Evolutionary conservation across 2,113 vertebrate species (phyloP), one percentile per base, ranked within the genome.

Genomic region (Eurystomus gularis): DNA sequence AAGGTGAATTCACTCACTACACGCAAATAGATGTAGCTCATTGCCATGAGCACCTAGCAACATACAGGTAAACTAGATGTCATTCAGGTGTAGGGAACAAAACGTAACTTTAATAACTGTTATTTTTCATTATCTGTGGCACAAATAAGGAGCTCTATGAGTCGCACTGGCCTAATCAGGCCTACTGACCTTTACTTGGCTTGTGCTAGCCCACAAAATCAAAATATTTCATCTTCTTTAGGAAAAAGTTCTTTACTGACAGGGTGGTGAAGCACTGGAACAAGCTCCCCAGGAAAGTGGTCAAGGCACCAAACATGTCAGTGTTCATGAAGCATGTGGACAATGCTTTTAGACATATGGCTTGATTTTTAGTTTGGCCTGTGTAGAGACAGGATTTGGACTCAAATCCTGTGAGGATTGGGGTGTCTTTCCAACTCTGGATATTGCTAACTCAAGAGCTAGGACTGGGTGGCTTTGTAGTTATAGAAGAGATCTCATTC

Each of bases 31-130:
- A 40, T 24, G 17, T 7, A 25, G 10, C 13, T 8, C n/a, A 39
- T 39, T 1, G 0, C 68, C 42, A 31, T 3, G 3, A 70, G 40
- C 28, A 77, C 24, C 10, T 16, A n/a, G 17, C 16, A 75, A 40
- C 19, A 14, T 6, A 51, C 20, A 79, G 20, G 20, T 69, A 64
- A 28, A 7, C 29, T 40, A 48, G 40, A 29, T 17, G 16, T 54
- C 37, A 48, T 48, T 46, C 48, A 62, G 40, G 62, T 9, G 11
- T 23, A 72, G 18, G 55, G 18, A 61, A 70, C 13, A 15, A 64
- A 84, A 70, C 2, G 3, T 9, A 81, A 48, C 6, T 58, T 71
- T 42, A 86, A 10, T 42, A 77, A 71, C 6, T 1, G 3, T 15
- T 5, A 33, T 75, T 69, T 81, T 64, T 65, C 39, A n/a, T 5